Evolutionary conservation across 2,888 invertebrate genomes (phyloP), one percentile per base, ranked within the genome.

Genomic region (Eilema depressum): DNA sequence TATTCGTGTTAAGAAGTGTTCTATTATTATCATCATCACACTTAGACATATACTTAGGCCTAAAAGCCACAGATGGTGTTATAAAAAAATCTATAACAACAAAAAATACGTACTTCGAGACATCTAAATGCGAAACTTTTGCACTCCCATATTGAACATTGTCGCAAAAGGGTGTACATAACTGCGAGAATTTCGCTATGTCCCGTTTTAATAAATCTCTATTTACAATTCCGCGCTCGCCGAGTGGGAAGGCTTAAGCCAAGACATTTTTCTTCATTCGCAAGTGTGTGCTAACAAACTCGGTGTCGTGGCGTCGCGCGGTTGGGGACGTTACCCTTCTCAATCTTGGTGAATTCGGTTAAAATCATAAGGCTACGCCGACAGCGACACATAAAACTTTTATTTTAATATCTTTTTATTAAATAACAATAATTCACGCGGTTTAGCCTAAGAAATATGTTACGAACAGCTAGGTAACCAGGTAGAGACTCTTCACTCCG

Each of bases 181-280:
- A 89, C 86, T 80, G 84, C 82, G 87, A 80, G 89, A 91, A 89
- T 89, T 89, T 89, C 87, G 87, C 89, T 84, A 84, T 90, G 91
- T 90, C 92, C 91, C 92, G 91, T 92, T 93, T 92, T 93, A 93
- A 94, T 95, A 95, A 95, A 95, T 94, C 94, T 95, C 92, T 93
- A 94, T 95, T 94, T 93, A 92, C 92, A 91, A 91, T 91, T 92
- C 92, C 85, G 86, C 88, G 89, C 91, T 87, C 90, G 90, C 88
- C 87, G 92, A 92, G 93, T 90, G 92, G 92, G 91, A 90, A 91
- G 93, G 92, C 93, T 93, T 94, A 93, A 92, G 92, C 92, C 89
- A 87, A 91, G 91, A 93, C 94, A 95, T 95, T 94, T 94, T 94
- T 95, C 94, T 94, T 94, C 94, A 95, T 95, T 94, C 93, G 86